Conservation (phyloP, 2,113 vertebrate species). For the Sterrhoptilus dennistouni region DNA sequence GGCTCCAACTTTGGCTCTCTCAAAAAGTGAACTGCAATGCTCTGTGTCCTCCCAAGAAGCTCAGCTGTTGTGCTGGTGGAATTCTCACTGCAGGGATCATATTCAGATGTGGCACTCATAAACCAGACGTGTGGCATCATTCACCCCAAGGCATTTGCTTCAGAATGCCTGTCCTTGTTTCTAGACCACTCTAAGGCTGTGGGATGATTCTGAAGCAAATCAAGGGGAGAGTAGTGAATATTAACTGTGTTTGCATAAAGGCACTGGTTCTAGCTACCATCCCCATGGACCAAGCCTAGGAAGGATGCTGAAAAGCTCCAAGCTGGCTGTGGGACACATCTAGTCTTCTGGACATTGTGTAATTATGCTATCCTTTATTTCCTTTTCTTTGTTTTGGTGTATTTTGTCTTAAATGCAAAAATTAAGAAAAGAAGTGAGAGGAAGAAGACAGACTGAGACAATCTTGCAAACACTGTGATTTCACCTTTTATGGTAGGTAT, state of each 20-base stretch:
- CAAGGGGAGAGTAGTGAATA: not conserved
- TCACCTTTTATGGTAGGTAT: not conserved
- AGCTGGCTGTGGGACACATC: not conserved
- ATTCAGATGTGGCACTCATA: fast-evolving
- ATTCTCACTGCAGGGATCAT: fast-evolving
- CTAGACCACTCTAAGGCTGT: not conserved
- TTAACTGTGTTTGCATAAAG: not conserved
- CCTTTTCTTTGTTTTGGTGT: not conserved
- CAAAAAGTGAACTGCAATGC: not conserved
- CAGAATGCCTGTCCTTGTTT: not conserved
- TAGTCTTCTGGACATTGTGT: not conserved
- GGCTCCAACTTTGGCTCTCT: not conserved
- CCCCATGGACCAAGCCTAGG: not conserved
- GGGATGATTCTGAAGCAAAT: not conserved
- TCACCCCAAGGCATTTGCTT: not conserved
- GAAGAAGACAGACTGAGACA: not conserved
- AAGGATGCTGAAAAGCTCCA: not conserved
- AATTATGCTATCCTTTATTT: not conserved
- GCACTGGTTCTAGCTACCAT: not conserved
- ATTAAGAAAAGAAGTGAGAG: not conserved
- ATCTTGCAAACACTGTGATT: not conserved
- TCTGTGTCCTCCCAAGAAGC: not conserved
- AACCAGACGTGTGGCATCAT: fast-evolving
- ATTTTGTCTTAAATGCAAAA: not conserved
- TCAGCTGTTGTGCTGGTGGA: not conserved